Evolutionary conservation across 2,888 invertebrate genomes (phyloP).

Genomic region (Mantis religiosa): DNA sequence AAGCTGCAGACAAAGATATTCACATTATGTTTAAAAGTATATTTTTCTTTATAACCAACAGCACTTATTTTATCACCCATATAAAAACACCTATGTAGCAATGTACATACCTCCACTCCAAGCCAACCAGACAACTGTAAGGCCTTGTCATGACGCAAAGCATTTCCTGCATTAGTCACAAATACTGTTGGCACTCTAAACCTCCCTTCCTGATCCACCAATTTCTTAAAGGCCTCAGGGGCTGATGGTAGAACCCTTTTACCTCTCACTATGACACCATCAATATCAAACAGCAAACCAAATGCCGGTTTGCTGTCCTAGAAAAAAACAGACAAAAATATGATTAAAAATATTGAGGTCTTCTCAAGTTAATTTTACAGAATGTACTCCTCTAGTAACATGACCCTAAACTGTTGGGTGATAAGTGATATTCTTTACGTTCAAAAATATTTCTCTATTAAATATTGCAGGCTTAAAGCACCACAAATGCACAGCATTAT

Average conservation of each 20-base stretch:
- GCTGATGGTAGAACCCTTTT: conserved; percentile 55
- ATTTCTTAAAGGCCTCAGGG: conserved; percentile 52
- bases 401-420: neutral
- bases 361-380: neutral
- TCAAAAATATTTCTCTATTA: neutral
- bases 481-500: too few species aligned
- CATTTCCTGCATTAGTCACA: conserved; percentile 64
- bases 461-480: neutral
- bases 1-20: too few species aligned
- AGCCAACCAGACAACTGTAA: conserved; percentile 56
- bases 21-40: too few species aligned
- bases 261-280: conserved; percentile 62
- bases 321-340: neutral
- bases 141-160: conserved; percentile 54
- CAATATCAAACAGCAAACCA: conserved; percentile 64
- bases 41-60: too few species aligned
- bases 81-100: too few species aligned
- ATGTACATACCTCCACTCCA: conserved; percentile 47
- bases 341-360: neutral
- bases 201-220: conserved; percentile 51
- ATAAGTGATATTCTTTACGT: neutral
- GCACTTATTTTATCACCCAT: too few species aligned
- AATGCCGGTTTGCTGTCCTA: conserved; percentile 44
- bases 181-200: conserved; percentile 59
- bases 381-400: neutral